phyloP scores from a whole-genome alignment of 2,888 invertebrate genomes.

The Noctua janthina region DNA sequence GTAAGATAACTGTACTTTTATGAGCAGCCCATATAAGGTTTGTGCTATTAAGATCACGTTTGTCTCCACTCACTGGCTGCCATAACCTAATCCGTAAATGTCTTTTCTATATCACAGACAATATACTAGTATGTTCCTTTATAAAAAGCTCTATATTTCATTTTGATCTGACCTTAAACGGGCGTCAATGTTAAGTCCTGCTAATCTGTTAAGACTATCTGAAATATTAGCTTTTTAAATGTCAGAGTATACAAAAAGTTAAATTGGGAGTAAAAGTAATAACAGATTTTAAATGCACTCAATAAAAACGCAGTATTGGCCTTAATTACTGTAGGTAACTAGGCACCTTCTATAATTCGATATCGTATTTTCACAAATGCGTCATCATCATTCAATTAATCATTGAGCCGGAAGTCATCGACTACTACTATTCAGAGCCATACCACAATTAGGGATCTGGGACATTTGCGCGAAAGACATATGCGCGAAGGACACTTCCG shows the following conservation, averaged over 20 bases:
- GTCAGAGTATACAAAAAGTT: slow-evolving; percentile 25
- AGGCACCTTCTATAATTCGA: not conserved
- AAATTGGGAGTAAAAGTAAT: slow-evolving; percentile 4
- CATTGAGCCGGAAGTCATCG: not conserved
- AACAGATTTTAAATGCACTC: not conserved
- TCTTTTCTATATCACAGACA: slow-evolving; percentile 36
- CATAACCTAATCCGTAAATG: slow-evolving; percentile 43
- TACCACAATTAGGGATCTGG: not conserved
- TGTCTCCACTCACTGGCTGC: slow-evolving; percentile 45
- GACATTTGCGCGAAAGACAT: no score
- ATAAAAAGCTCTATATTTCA: slow-evolving; percentile 28
- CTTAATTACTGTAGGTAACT: not conserved
- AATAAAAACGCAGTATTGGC: not conserved
- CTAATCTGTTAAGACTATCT: slow-evolving; percentile 34
- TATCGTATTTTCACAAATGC: not conserved
- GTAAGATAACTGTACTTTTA: slow-evolving; percentile 66
- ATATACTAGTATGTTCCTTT: slow-evolving; percentile 5
- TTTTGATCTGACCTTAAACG: slow-evolving; percentile 44
- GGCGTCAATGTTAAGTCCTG: slow-evolving; percentile 19
- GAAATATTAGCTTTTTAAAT: slow-evolving; percentile 34
- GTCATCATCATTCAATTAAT: not conserved
- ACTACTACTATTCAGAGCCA: not conserved
- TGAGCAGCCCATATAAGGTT: slow-evolving; percentile 63
- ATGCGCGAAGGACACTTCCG: no score
- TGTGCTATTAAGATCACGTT: slow-evolving; percentile 47